Percentiles rank a stretch among this genome's conserved stretches.
Evolutionary conservation across 2,888 invertebrate species (phyloP).

Genomic region (Slavum lentiscoides): DNA sequence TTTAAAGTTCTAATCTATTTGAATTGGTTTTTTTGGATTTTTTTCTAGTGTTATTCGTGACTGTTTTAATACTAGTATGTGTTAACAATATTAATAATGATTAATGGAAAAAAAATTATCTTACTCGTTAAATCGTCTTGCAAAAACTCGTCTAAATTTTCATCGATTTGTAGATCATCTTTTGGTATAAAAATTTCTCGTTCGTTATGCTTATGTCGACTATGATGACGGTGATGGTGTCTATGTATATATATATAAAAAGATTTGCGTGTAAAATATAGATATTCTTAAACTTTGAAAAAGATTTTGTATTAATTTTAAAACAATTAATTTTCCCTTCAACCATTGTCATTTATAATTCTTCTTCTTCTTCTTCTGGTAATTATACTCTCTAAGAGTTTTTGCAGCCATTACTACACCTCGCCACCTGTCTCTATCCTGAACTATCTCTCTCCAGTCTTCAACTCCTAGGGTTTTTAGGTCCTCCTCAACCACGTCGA

Average conservation of each 20-base stretch:
- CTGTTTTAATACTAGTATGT: neutral
- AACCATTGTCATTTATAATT: no score
- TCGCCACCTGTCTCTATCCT: no score
- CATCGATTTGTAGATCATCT: conserved; percentile 70
- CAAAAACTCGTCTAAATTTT: conserved; percentile 78
- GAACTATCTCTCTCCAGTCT: no score
- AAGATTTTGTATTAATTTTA: no score
- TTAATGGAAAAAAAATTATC: conserved; percentile 8
- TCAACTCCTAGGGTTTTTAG: no score
- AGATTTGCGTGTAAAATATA: neutral
- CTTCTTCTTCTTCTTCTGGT: no score
- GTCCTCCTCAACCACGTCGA: no score
- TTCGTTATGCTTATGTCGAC: conserved; percentile 74
- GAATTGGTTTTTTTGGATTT: no score
- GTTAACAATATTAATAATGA: neutral
- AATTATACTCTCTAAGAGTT: no score
- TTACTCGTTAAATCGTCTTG: conserved; percentile 73
- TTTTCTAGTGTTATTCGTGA: neutral
- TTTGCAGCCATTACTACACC: no score
- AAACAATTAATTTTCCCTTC: no score
- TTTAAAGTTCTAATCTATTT: no score
- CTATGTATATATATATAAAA: conserved; percentile 4
- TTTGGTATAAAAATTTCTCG: conserved; percentile 70
- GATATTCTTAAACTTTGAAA: neutral
- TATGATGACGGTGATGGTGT: conserved; percentile 64